Percentiles rank a stretch among this genome's conserved stretches.
These are phyloP conservation scores for Formica aserva DNA, from an alignment of 2,888 invertebrate species.

Conservation along the genomic window DNA sequence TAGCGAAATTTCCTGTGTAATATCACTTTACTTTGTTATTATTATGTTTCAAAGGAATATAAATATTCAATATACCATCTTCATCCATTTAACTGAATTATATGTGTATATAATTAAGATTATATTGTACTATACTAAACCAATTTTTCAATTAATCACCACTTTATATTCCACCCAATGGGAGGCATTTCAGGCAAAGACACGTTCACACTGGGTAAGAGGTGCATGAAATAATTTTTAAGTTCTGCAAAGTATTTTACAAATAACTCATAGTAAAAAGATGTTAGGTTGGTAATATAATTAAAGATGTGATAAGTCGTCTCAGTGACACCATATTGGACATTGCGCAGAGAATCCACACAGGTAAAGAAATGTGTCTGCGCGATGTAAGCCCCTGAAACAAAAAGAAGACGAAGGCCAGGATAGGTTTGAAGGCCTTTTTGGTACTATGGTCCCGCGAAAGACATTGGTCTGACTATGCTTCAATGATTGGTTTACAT, in stretches of 20 bases:
- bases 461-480: constrained; percentile 55
- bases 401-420: constrained; percentile 83
- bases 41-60: constrained; percentile 11
- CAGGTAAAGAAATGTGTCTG: constrained; percentile 82
- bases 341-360: constrained; percentile 82
- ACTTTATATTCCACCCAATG: constrained; percentile 79
- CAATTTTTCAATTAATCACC: constrained; percentile 67
- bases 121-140: constrained; percentile 25
- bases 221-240: constrained; percentile 77
- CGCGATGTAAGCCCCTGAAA: constrained; percentile 85
- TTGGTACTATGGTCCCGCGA: constrained; percentile 61
- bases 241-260: constrained; percentile 79
- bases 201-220: constrained; percentile 79
- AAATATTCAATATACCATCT: constrained; percentile 11
- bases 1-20: not conserved
- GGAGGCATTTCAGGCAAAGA: constrained; percentile 79
- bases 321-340: constrained; percentile 80
- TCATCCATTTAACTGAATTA: constrained; percentile 33
- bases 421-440: constrained; percentile 75
- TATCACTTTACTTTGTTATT: not conserved
- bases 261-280: constrained; percentile 78
- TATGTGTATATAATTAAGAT: constrained; percentile 16
- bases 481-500: constrained; percentile 36
- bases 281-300: constrained; percentile 76
- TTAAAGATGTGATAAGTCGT: constrained; percentile 81